Evolutionary conservation across 1,140 invertebrate species (phyloP), one percentile per base, ranked within the genome.

Genomic region (Apis cerana): DNA sequence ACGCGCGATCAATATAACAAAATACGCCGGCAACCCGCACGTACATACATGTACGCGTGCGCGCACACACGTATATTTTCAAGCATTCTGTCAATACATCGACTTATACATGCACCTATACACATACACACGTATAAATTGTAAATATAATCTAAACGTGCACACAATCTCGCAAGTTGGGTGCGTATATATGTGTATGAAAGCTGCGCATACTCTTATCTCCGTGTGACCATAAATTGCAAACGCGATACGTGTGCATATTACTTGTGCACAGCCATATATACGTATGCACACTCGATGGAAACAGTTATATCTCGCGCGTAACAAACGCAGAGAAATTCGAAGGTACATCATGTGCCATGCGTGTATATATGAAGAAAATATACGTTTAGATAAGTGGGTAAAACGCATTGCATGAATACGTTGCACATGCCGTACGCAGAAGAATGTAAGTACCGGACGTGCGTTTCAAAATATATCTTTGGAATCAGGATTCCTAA

Each of bases 1-100:
- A 92, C 91, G 91, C 90, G 90, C 94, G 93, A 94, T 94, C 93
- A 94, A 94, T 94, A 94, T 94, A 94, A 93, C 93, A 94, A 94
- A 94, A 93, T 93, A 94, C 92, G 91, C 90, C 91, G 92, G 90
- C 92, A 93, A 91, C 88, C 89, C 91, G 89, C 91, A 89, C 90
- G 87, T 78, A 88, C 85, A 78, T 83, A 85, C 83, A 83, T 85
- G 79, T 80, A 83, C 82, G 52, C 75, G 71, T 70, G 80, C 67
- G 80, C 86, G 83, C 86, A 83, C 86, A 82, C 75, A 80, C 80
- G 68, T 64, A 27, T 72, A 75, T 71, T 61, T 43, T 82, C 71
- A 50, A 61, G 62, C 61, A 69, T 78, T 78, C 70, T 81, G 75
- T 81, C 82, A 84, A 87, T 87, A 87, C 69, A 86, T 77, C 58